Evolutionary conservation across 2,888 invertebrate species (phyloP).

Genomic region (Leptopilina syphax): DNA sequence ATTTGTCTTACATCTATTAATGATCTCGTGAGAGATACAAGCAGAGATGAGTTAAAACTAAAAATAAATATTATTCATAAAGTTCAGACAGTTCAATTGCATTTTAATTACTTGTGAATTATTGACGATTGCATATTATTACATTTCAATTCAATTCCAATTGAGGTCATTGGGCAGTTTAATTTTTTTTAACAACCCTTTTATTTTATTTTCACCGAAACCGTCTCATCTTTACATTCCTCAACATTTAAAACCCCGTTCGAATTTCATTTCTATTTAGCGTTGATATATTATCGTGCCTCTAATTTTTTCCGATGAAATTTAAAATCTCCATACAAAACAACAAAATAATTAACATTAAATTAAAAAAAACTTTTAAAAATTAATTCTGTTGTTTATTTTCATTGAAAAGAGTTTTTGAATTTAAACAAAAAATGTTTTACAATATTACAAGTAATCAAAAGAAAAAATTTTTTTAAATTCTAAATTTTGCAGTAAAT

Average conservation of each 20-base stretch:
- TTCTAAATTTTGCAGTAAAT: too few species aligned
- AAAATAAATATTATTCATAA: slow-evolving; percentile 23
- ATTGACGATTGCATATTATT: slow-evolving; percentile 34
- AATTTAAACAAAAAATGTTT: too few species aligned
- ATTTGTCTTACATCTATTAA: slow-evolving; percentile 20
- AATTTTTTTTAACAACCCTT: slow-evolving; percentile 9
- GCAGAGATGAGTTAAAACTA: neutral
- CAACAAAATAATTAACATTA: too few species aligned
- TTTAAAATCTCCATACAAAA: too few species aligned
- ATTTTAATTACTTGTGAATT: slow-evolving; percentile 36
- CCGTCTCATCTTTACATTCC: slow-evolving; percentile 7
- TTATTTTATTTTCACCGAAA: neutral
- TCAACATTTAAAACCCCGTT: neutral
- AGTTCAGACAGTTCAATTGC: slow-evolving; percentile 29
- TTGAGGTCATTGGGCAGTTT: slow-evolving; percentile 37
- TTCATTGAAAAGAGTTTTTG: too few species aligned
- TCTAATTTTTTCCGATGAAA: too few species aligned
- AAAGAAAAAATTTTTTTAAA: too few species aligned
- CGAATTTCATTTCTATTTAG: neutral
- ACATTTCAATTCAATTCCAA: slow-evolving; percentile 36
- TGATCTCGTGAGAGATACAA: slow-evolving; percentile 19
- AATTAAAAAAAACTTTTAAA: too few species aligned
- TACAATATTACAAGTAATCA: too few species aligned
- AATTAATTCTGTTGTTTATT: too few species aligned
- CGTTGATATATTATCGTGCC: neutral